Base-by-base conservation (phyloP, 1,140 invertebrate species). In the Bombus fervidus region DNA sequence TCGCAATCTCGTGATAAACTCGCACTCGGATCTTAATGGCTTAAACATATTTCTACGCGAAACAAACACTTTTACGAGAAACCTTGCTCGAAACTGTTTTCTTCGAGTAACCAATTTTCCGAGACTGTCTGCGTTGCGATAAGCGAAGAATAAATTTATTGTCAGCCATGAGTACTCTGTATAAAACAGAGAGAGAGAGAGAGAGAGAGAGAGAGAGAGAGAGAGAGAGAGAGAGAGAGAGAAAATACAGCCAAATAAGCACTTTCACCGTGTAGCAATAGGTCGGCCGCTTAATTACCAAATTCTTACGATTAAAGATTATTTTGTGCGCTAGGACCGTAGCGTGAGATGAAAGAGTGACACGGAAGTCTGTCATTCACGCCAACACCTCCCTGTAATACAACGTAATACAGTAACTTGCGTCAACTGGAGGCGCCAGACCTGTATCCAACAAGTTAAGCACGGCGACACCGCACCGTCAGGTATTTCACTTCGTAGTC, bases 401-500 rank as follows among this genome's bases (percentile, higher is more conserved):
- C 57, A 68, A 59, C 34, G 72, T 66, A 68, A 62, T 83, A 69
- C 57, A 25, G 59, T 41, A 64, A 77, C 74, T 83, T 83, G 22
- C 64, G 64, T 53, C 47, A 69, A 68, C 64, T 34, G 74, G 22
- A 83, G 64, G 43, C 41, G 41, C 53, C 34, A 78, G 75, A 37
- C 37, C 31, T 75, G 82, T 79, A 76, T 66, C 68, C 79, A 53
- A 34, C 66, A 66, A 79, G 87, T 79, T 85, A 71, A 77, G 75
- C 69, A 59, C 86, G 77, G 64, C 72, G 86, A 77, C 22, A 62
- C 73, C 28, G 34, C 83, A 85, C 47, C 47, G 47, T 90, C 87
- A 81, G 87, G 83, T 87, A 90, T 91, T 92, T 90, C 86, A 88
- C 83, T 81, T n/a, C 31, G 53, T 39, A 84, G 34, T 66, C 68